A percentile compares a stretch with the other conserved stretches of the same genome.
phyloP scores from a whole-genome alignment of 2,888 invertebrate genomes.

The Diplazon laetatorius region DNA sequence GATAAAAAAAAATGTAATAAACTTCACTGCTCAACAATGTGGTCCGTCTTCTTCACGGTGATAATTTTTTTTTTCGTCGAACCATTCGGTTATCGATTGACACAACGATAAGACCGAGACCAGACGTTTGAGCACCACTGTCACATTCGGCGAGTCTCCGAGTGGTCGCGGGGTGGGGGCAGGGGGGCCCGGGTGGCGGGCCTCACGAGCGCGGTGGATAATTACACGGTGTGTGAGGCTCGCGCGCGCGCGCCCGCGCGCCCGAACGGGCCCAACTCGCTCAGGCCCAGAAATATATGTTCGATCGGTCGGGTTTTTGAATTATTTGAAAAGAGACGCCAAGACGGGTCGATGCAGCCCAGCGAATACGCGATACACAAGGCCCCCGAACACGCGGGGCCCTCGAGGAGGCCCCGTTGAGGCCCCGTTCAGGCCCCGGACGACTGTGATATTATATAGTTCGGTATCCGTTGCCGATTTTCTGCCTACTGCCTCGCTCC shows the following conservation, averaged over 20 bases:
- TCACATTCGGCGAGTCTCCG: conserved; percentile 70
- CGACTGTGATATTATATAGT: conserved; percentile 80
- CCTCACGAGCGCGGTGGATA: conserved; percentile 79
- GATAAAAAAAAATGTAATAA: not conserved
- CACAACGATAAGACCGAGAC: conserved; percentile 22
- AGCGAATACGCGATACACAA: conserved; percentile 39
- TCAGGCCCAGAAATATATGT: conserved; percentile 79
- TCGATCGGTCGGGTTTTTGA: conserved; percentile 82
- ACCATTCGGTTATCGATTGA: conserved; percentile 1
- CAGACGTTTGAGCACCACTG: conserved; percentile 80
- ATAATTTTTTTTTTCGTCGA: not conserved
- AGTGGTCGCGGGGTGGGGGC: conserved; percentile 66
- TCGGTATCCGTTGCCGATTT: conserved; percentile 74
- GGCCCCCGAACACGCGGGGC: not conserved
- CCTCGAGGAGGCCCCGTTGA: conserved; percentile 29
- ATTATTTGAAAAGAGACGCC: conserved; percentile 82
- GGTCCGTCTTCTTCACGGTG: no score
- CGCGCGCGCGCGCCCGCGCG: conserved; percentile 77
- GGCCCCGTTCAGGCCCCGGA: conserved; percentile 28
- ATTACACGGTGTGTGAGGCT: conserved; percentile 82
- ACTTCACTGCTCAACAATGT: not conserved
- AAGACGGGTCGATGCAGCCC: conserved; percentile 72
- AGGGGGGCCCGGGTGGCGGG: conserved; percentile 66
- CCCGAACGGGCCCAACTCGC: conserved; percentile 46
- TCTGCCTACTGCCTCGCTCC: conserved; percentile 66